A percentile compares a stretch with the other conserved stretches of the same genome.
Conservation (phyloP, 2,113 vertebrate species). For the Misgurnus anguillicaudatus region DNA sequence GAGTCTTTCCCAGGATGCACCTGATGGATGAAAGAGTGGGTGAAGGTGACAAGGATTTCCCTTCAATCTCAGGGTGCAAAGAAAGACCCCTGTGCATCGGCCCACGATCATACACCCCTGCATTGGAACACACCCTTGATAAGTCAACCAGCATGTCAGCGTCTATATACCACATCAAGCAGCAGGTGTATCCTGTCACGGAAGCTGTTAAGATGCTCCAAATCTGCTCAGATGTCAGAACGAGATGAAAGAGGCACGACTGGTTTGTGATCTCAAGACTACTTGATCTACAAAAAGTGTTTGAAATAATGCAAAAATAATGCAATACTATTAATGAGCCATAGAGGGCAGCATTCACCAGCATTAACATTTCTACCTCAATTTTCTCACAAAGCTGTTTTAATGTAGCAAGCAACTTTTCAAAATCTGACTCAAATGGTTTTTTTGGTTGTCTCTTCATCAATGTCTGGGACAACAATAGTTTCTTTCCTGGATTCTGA, state of each 20-base stretch:
- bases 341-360: constrained; percentile 37
- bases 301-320: neutral
- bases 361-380: neutral
- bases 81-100: constrained; percentile 28
- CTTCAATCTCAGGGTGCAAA: constrained; percentile 11
- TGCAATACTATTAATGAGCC: neutral
- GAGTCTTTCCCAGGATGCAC: constrained; percentile 52
- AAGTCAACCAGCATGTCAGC: no score
- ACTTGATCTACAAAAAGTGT: neutral
- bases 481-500: neutral
- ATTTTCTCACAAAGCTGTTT: neutral
- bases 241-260: neutral
- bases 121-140: constrained; percentile 43
- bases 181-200: constrained; percentile 60
- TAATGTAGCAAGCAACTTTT: neutral
- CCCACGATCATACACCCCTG: constrained; percentile 23
- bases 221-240: constrained; percentile 30
- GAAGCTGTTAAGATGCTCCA: constrained; percentile 39
- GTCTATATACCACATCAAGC: constrained; percentile 40
- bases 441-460: no score
- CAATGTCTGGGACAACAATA: no score
- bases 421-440: no score
- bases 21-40: constrained; percentile 42
- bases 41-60: constrained; percentile 50
- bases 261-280: neutral